Percentiles rank a stretch among this genome's conserved stretches.
Evolutionary conservation across 2,797 vertebrate species (phyloP).

Genomic region (Acridotheres tristis): DNA sequence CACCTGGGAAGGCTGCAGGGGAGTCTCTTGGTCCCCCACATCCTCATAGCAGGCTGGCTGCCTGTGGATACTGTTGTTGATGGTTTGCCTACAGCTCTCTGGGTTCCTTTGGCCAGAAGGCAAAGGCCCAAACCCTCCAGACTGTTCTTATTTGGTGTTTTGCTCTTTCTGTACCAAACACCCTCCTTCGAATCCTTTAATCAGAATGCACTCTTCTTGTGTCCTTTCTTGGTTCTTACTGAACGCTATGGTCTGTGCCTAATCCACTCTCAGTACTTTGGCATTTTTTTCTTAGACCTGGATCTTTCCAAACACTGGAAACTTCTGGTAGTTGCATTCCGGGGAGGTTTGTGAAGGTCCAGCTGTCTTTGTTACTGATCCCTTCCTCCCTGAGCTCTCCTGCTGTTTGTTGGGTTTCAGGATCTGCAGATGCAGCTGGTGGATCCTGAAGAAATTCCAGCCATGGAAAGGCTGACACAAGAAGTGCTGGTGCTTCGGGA

Average conservation of each 20-base stretch:
- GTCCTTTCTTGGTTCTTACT: background rate
- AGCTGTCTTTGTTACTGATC: constrained; percentile 27
- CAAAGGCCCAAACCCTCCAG: background rate
- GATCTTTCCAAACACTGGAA: background rate
- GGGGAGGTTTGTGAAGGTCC: background rate
- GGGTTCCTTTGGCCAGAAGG: background rate
- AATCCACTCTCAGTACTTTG: background rate
- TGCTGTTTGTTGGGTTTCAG: constrained; percentile 70
- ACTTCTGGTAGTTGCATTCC: background rate
- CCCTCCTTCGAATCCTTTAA: background rate
- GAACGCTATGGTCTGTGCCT: background rate
- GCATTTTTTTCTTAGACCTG: background rate
- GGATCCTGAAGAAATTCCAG: constrained; percentile 83
- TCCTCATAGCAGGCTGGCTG: background rate
- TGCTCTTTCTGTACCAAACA: background rate
- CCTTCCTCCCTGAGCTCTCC: background rate
- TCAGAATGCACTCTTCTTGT: background rate
- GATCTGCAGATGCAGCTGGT: constrained; percentile 87
- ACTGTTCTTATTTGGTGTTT: background rate
- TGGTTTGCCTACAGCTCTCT: background rate
- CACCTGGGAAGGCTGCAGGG: background rate
- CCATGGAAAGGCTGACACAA: constrained; percentile 84
- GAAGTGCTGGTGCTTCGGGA: constrained; percentile 87
- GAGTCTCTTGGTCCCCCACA: background rate
- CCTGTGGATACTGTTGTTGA: background rate